A percentile compares a stretch with the other conserved stretches of the same genome.
Evolutionary conservation across 2,888 invertebrate species (phyloP).

Genomic region (Orthosia incerta): DNA sequence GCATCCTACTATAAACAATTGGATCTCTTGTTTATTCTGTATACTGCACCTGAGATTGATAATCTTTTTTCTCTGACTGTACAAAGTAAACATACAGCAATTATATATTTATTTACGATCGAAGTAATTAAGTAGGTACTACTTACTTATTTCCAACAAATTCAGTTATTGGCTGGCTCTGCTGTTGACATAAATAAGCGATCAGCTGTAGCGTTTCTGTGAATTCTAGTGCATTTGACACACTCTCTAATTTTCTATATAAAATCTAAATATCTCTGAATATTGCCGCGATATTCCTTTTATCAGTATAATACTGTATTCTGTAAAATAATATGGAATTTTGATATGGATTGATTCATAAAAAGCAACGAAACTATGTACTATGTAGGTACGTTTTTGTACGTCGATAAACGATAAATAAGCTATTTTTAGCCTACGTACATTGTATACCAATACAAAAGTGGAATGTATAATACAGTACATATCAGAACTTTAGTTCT

Average conservation of each 20-base stretch:
- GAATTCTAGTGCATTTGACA: conserved; percentile 69
- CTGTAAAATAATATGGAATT: conserved; percentile 22
- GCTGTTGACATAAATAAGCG: conserved; percentile 72
- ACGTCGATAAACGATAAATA: conserved; percentile 16
- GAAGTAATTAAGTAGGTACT: not conserved
- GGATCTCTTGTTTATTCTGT: conserved; percentile 31
- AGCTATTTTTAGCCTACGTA: conserved; percentile 8
- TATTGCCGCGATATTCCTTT: conserved; percentile 8
- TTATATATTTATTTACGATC: not conserved
- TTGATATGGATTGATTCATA: conserved; percentile 32
- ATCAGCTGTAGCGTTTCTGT: conserved; percentile 70
- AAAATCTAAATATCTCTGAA: conserved; percentile 43
- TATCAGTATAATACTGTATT: conserved; percentile 23
- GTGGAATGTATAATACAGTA: not conserved
- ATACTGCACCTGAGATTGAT: not conserved
- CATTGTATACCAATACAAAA: not conserved
- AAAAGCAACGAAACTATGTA: conserved; percentile 17
- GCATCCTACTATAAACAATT: not conserved
- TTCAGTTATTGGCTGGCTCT: conserved; percentile 62
- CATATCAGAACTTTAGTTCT: not conserved
- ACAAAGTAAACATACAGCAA: conserved; percentile 7
- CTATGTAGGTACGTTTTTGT: not conserved
- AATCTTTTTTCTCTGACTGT: not conserved
- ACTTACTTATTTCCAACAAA: conserved; percentile 26
- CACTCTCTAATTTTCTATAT: conserved; percentile 67